Percentiles rank a stretch among this genome's conserved stretches.
Evolutionary conservation across 2,113 vertebrate species (phyloP).

Genomic region (Oenanthe oenanthe): DNA sequence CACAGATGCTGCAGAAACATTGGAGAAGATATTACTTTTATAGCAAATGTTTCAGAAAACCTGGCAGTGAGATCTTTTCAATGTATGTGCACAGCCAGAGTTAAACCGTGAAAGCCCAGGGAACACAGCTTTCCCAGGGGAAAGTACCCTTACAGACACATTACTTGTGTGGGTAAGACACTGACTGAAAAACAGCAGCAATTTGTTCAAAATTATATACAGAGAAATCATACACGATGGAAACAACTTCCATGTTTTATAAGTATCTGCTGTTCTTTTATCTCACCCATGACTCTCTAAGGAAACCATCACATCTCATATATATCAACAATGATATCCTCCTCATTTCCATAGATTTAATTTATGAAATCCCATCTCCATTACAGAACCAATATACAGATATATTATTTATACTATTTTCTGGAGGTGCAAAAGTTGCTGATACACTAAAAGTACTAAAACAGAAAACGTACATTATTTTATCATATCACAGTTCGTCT

Average conservation of each 20-base stretch:
- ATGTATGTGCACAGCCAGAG: not conserved
- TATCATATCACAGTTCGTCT: not conserved
- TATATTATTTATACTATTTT: not conserved
- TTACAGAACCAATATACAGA: not conserved
- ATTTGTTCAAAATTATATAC: not conserved
- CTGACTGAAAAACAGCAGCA: not conserved
- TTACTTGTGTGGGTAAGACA: not conserved
- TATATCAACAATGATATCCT: not conserved
- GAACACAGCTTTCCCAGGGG: not conserved
- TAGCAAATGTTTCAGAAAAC: not conserved
- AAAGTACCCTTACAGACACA: not conserved
- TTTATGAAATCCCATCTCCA: not conserved
- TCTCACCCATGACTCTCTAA: not conserved
- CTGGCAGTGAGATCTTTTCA: not conserved
- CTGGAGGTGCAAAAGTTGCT: not conserved
- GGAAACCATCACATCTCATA: not conserved
- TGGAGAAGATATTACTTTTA: not conserved
- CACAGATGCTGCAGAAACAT: constrained; percentile 85
- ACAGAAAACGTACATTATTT: not conserved
- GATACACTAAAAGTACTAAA: not conserved
- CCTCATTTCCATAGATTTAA: not conserved
- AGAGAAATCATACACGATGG: not conserved
- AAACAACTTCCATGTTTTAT: not conserved
- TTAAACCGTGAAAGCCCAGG: not conserved
- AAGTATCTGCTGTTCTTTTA: not conserved